Evolutionary conservation across 1,140 invertebrate genomes (phyloP).

Genomic region (Saccostrea cuccullata): DNA sequence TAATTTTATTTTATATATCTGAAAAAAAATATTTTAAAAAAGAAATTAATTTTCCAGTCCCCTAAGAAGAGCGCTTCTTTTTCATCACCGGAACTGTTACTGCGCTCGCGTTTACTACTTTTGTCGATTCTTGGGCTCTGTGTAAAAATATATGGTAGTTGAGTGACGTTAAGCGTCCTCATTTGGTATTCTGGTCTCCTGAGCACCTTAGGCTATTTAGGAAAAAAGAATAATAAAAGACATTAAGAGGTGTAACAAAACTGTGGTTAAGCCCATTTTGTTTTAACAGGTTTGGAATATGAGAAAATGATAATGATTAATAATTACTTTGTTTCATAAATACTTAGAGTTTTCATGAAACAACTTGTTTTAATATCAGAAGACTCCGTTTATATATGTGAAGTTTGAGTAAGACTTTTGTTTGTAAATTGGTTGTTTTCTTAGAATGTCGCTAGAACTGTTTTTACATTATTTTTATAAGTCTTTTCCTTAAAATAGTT

Average conservation of each 20-base stretch:
- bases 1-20: background rate
- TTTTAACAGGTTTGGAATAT: background rate
- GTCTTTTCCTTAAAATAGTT: too few species aligned
- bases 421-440: too few species aligned
- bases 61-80: background rate
- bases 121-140: background rate
- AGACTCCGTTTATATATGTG: too few species aligned
- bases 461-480: too few species aligned
- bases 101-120: background rate
- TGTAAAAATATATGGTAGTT: background rate
- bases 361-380: background rate
- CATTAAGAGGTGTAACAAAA: background rate
- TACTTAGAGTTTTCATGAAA: background rate
- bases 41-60: background rate
- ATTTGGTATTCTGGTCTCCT: background rate
- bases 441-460: too few species aligned
- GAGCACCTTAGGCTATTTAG: background rate
- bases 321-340: background rate
- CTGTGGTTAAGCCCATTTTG: background rate
- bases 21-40: background rate
- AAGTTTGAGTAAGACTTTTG: too few species aligned
- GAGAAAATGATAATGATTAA: background rate
- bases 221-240: conserved; percentile 20
- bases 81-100: conserved; percentile 10
- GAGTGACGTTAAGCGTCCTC: background rate